Conservation (phyloP, 2,888 invertebrate species). For the Agrotis exclamationis region DNA sequence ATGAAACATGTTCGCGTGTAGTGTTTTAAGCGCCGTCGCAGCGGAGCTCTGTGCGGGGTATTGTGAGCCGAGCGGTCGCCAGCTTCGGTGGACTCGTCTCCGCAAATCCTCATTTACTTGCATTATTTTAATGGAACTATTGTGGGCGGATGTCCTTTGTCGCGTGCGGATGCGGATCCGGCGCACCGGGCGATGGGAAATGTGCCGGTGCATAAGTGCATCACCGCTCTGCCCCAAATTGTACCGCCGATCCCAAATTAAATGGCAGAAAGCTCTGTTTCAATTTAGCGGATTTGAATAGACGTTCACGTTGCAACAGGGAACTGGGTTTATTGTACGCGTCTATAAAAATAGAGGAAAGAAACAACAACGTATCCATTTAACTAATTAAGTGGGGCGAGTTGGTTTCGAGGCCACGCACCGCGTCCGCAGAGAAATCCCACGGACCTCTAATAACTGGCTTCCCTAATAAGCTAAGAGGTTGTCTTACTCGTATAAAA, state of each 20-base stretch:
- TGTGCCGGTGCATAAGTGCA: slow-evolving; percentile 88
- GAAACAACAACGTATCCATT: slow-evolving; percentile 83
- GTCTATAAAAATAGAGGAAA: slow-evolving; percentile 74
- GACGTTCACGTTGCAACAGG: slow-evolving; percentile 66
- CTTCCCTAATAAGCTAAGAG: slow-evolving; percentile 90
- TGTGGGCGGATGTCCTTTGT: slow-evolving; percentile 90
- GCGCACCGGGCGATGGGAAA: slow-evolving; percentile 83
- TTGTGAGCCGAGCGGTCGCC: slow-evolving; percentile 81
- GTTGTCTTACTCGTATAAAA: slow-evolving; percentile 88
- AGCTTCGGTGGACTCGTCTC: slow-evolving; percentile 87
- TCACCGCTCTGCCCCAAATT: slow-evolving; percentile 84
- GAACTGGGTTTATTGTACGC: slow-evolving; percentile 78
- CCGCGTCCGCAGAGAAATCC: slow-evolving; percentile 84
- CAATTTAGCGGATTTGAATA: slow-evolving; percentile 79
- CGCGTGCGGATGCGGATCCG: slow-evolving; percentile 83
- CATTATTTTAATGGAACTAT: slow-evolving; percentile 91
- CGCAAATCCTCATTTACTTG: slow-evolving; percentile 91
- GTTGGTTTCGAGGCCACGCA: slow-evolving; percentile 77
- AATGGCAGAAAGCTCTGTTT: slow-evolving; percentile 80
- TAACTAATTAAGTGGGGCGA: slow-evolving; percentile 87
- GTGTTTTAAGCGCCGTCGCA: slow-evolving; percentile 87
- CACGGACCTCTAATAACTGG: slow-evolving; percentile 86
- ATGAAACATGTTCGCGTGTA: slow-evolving; percentile 91
- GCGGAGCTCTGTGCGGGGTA: slow-evolving; percentile 72
- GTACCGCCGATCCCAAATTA: slow-evolving; percentile 78